Percentiles rank a stretch among this genome's conserved stretches.
Evolutionary conservation across 1,140 invertebrate species (phyloP).

Genomic region (Acromyrmex echinatior): DNA sequence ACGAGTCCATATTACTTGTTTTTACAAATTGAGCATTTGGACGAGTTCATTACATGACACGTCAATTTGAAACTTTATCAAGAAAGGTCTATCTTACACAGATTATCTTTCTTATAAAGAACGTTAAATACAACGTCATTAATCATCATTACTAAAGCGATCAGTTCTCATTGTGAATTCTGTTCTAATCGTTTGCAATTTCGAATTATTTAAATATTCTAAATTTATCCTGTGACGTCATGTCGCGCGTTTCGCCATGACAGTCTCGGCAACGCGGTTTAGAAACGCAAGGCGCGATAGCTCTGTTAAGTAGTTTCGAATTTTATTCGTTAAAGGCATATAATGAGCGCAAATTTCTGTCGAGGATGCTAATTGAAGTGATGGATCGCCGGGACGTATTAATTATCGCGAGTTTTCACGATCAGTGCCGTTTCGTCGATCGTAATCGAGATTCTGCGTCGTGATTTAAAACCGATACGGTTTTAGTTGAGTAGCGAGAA

Average conservation of each 20-base stretch:
- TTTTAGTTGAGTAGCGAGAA: neutral
- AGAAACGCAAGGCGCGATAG: no score
- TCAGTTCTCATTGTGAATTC: neutral
- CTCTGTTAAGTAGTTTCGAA: neutral
- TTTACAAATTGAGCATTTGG: neutral
- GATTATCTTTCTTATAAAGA: neutral
- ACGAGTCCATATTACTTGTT: neutral
- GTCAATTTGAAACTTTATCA: constrained; percentile 2
- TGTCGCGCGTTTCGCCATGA: neutral
- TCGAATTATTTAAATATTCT: neutral
- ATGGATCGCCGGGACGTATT: neutral
- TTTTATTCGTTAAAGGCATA: neutral
- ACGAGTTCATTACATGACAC: neutral
- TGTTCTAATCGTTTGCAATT: neutral
- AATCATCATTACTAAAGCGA: neutral
- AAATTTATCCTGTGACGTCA: neutral
- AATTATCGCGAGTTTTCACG: neutral
- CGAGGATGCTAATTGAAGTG: neutral
- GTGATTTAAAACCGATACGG: neutral
- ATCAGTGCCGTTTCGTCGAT: neutral
- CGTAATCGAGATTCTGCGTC: neutral
- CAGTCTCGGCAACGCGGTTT: neutral
- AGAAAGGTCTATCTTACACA: neutral
- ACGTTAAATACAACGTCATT: neutral
- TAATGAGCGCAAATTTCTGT: neutral